phyloP scores from a whole-genome alignment of 1,140 invertebrate species.

The Orchesella cincta region DNA sequence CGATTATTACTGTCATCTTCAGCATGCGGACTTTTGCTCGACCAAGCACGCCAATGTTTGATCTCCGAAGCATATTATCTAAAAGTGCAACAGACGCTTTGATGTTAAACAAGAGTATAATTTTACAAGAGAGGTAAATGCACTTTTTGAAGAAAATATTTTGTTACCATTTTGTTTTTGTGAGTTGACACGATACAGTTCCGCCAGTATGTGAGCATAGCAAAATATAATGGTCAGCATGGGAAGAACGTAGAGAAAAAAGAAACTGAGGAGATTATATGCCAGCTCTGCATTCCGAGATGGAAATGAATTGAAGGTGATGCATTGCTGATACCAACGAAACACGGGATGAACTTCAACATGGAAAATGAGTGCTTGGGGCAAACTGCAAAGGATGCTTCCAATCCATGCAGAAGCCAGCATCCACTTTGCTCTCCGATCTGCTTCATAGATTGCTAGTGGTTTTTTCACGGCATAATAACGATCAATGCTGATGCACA shows the following conservation, averaged over 20 bases:
- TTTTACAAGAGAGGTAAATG: too few species aligned
- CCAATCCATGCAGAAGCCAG: constrained; percentile 56
- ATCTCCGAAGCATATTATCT: too few species aligned
- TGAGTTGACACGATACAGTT: constrained; percentile 63
- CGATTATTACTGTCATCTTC: too few species aligned
- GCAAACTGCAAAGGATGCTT: constrained; percentile 56
- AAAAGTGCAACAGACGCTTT: too few species aligned
- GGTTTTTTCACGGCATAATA: constrained; percentile 77
- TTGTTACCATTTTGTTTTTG: constrained; percentile 14
- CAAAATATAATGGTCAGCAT: constrained; percentile 80
- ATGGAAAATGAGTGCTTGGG: constrained; percentile 71
- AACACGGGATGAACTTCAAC: constrained; percentile 73
- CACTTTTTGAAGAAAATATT: too few species aligned
- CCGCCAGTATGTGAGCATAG: constrained; percentile 78
- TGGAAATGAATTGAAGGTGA: constrained; percentile 73
- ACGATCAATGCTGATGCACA: constrained; percentile 45
- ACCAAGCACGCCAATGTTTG: too few species aligned
- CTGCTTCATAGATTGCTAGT: constrained; percentile 68
- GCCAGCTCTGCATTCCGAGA: constrained; percentile 68
- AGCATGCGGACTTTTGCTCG: too few species aligned
- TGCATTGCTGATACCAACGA: constrained; percentile 78
- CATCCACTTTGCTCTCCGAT: constrained; percentile 57
- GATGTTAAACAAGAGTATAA: too few species aligned
- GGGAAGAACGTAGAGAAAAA: constrained; percentile 82
- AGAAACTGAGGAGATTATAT: constrained; percentile 76